Evolutionary conservation across 2,113 vertebrate genomes (phyloP).

Genomic region (Ictalurus furcatus): DNA sequence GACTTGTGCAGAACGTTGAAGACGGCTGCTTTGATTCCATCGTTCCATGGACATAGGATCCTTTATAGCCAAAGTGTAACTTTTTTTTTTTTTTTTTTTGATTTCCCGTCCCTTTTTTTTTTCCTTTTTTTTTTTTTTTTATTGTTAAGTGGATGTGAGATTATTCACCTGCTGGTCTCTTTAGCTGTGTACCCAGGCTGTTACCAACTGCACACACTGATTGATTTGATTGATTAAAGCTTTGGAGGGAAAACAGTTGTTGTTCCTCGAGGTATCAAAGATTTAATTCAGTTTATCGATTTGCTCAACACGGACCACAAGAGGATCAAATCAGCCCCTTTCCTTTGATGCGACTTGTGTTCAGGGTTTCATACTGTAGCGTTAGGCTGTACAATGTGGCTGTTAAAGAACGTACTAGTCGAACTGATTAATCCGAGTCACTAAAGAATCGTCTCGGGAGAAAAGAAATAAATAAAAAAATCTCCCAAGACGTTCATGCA

Average conservation of each 20-base stretch:
- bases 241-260: slow-evolving; percentile 1
- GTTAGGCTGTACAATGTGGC: not conserved
- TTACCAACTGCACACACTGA: not conserved
- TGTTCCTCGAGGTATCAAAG: not conserved
- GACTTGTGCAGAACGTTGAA: not conserved
- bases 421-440: not conserved
- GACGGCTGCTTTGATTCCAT: not conserved
- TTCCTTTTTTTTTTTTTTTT: not conserved
- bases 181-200: not conserved
- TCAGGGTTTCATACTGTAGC: not conserved
- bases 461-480: not conserved
- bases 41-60: not conserved
- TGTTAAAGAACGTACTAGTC: not conserved
- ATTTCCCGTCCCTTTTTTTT: not conserved
- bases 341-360: not conserved
- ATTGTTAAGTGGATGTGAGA: not conserved
- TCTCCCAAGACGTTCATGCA: not conserved
- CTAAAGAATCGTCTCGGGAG: not conserved
- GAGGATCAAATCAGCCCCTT: not conserved
- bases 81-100: not conserved
- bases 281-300: not conserved
- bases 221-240: slow-evolving; percentile 25
- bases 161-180: not conserved
- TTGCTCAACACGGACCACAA: not conserved
- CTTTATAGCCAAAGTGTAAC: slow-evolving; percentile 1